Percentiles rank a stretch among this genome's conserved stretches.
Evolutionary conservation across 2,113 vertebrate genomes (phyloP).

Genomic region (Sinocyclocheilus anshuiensis): DNA sequence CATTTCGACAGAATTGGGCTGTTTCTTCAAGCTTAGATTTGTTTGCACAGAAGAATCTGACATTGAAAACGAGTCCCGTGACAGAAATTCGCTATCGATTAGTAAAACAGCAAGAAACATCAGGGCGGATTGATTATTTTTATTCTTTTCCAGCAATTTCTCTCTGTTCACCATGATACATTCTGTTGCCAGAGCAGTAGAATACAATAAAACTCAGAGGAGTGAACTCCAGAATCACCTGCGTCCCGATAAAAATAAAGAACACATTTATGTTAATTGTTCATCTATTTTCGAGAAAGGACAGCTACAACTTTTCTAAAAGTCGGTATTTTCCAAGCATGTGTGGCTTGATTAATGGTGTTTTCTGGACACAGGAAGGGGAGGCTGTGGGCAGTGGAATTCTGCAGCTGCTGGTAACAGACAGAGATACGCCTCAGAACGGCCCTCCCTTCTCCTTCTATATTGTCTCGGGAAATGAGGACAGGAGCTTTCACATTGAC

Average conservation of each 20-base stretch:
- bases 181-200: no score
- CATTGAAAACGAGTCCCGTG: not conserved
- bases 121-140: not conserved
- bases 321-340: not conserved
- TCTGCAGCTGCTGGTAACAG: constrained; percentile 86
- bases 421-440: constrained; percentile 89
- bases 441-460: constrained; percentile 89
- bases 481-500: constrained; percentile 84
- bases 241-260: not conserved
- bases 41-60: constrained; percentile 9
- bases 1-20: not conserved
- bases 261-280: constrained; percentile 1
- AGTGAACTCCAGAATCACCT: not conserved
- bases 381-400: constrained; percentile 82
- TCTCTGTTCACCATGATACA: not conserved
- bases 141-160: not conserved
- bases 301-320: not conserved
- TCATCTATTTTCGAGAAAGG: not conserved
- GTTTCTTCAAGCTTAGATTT: not conserved
- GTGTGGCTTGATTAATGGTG: constrained; percentile 13
- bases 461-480: constrained; percentile 86
- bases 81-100: not conserved
- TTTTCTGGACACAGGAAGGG: constrained; percentile 80
- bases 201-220: not conserved
- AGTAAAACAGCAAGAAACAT: not conserved